Base-by-base conservation (phyloP, 2,797 vertebrate species). In the Sphaeramia orbicularis region DNA sequence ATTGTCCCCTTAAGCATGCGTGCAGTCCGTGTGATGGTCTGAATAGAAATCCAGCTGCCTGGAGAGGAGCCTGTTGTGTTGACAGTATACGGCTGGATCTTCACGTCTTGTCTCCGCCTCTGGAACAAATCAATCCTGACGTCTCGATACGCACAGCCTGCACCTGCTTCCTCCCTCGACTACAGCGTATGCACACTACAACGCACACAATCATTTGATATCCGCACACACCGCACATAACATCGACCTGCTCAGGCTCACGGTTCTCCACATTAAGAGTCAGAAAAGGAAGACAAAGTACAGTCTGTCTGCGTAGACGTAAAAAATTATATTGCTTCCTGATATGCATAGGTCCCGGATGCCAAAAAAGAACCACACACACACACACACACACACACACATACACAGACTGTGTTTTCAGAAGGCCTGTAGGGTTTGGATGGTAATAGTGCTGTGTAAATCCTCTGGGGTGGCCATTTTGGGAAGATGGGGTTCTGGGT, bases 1-100 rank as follows among this genome's bases (percentile, higher is more conserved):
- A 71, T 51, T 51, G 57, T 76, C 71, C 57, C 71, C 51, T 68
- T 18, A 5, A 72, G 64, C 59, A 43, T 52, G 81, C 49, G 54
- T 47, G 35, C 37, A 1, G 60, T 51, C 65, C 66, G 62, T 80
- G 86, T 87, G 86, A 71, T 41, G 53, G 66, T 71, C 65, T 85
- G 69, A 95, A 91, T 91, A 81, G 54, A 93, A 90, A 89, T 87
- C 89, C 92, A 93, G 88, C 93, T 96, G 94, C 90, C 87, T 87
- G 78, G 62, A 94, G 81, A 85, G 83, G 88, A 76, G 76, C 74
- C 91, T 86, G 78, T 91, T 92, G 85, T 92, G 94, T 94, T 90
- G 91, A 94, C 88, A 89, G 59, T 88, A 56, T 61, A 71, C 80
- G 82, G 83, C 90, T 92, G 92, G 90, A 92, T 91, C 86, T 78